A percentile compares a stretch with the other conserved stretches of the same genome.
Evolutionary conservation across 2,797 vertebrate genomes (phyloP).

Genomic region (Rhinichthys osculus): DNA sequence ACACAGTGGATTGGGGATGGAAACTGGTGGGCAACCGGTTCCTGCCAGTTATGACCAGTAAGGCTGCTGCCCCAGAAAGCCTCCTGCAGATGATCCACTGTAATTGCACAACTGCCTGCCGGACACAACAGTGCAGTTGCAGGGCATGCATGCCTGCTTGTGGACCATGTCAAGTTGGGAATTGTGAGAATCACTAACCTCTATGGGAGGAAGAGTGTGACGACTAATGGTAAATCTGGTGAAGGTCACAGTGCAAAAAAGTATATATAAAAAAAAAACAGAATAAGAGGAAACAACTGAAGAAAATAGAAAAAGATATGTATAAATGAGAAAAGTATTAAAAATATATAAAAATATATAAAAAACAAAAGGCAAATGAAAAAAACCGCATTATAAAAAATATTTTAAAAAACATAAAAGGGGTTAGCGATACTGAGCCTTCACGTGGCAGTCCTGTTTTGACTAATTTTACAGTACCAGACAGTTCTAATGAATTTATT

Average conservation of each 20-base stretch:
- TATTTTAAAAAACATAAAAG: not conserved
- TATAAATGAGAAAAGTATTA: not conserved
- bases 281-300: not conserved
- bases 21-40: constrained; percentile 31
- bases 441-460: constrained; percentile 8
- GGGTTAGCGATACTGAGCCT: not conserved
- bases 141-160: constrained; percentile 13
- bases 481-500: not conserved
- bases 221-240: constrained; percentile 6
- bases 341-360: not conserved
- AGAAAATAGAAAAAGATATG: not conserved
- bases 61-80: no score
- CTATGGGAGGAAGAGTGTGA: not conserved
- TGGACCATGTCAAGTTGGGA: not conserved
- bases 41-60: not conserved
- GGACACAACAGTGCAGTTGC: no score
- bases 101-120: no score
- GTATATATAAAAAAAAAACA: not conserved
- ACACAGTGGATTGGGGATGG: constrained; percentile 20
- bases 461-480: not conserved
- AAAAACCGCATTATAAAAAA: not conserved
- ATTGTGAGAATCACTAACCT: constrained; percentile 12
- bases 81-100: no score
- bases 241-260: not conserved
- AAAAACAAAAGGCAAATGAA: not conserved